A percentile compares a stretch with the other conserved stretches of the same genome.
phyloP scores from a whole-genome alignment of 2,888 invertebrate genomes.

The Parnassius smintheus region DNA sequence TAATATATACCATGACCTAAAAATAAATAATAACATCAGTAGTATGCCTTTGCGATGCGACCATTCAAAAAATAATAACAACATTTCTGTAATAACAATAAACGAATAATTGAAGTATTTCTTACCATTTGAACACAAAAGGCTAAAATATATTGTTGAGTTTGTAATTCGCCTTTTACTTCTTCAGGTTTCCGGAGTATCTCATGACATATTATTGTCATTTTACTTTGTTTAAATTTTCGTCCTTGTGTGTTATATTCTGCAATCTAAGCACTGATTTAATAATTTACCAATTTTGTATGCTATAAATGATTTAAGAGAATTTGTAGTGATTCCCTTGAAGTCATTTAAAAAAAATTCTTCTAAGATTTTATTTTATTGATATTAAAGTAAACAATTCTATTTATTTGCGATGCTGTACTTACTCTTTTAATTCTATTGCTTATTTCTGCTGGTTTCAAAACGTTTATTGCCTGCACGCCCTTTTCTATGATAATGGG shows the following conservation, averaged over 20 bases:
- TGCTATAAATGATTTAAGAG: too few species aligned
- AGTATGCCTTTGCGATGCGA: too few species aligned
- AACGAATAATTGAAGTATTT: too few species aligned
- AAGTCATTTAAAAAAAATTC: too few species aligned
- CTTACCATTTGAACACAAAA: too few species aligned
- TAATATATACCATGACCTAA: constrained; percentile 92
- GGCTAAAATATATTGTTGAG: constrained; percentile 33
- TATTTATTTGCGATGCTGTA: neutral
- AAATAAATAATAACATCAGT: neutral
- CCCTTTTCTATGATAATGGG: constrained; percentile 17
- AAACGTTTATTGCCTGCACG: neutral
- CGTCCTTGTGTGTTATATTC: constrained; percentile 91
- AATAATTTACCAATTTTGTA: too few species aligned
- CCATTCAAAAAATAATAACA: too few species aligned
- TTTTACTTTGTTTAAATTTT: constrained; percentile 86
- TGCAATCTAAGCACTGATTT: constrained; percentile 72
- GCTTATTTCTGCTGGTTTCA: constrained; percentile 8
- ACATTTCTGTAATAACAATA: too few species aligned
- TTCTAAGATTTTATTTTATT: too few species aligned
- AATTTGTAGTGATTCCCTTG: too few species aligned
- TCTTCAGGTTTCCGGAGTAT: constrained; percentile 78
- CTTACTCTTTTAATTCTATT: constrained; percentile 20
- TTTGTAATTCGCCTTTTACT: constrained; percentile 78
- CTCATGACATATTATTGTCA: constrained; percentile 84
- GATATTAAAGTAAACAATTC: too few species aligned